Evolutionary conservation across 1,140 invertebrate species (phyloP), one percentile per base, ranked within the genome.

Genomic region (Pentalonia nigronervosa): DNA sequence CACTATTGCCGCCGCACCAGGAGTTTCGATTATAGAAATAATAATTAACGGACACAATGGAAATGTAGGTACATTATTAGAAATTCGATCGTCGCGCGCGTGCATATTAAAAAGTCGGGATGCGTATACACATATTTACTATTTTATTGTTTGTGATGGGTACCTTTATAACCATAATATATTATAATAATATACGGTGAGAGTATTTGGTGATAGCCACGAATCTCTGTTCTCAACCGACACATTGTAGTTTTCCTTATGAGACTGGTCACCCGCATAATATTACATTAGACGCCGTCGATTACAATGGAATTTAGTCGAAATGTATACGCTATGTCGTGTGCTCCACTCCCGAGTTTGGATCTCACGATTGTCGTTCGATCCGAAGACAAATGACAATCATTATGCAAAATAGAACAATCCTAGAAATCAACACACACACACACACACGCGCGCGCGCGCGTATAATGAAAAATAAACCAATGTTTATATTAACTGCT

Each of bases 31-130:
- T 36, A 50, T 21, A 50, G 87, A 88, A 48, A 50, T 20, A 50
- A 88, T 50, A 50, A 88, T 50, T 48, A 30, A n/a, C 60, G 60
- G 60, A 88, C 48, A 88, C 87, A 88, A 88, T 88, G n/a, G 87
- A 53, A 53, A 50, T 41, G 41, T 41, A 53, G 21, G n/a, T 88
- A 53, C 48, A 36, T 88, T n/a, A 88, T 88, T 88, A 88, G 87
- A 88, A 88, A 88, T 88, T n/a, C 87, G 87, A 50, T 88, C 20
- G n/a, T 50, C 87, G 87, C 47, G n/a, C 87, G 23, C 87, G 23
- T 50, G 47, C 45, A 88, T 88, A 88, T 88, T 88, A 88, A 88
- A 88, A 48, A 11, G 20, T 25, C 34, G 9, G 36, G 45, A 3
- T 30, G 83, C 83, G 36, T 84, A 25, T 30, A 76, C 0, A 76